Evolutionary conservation across 2,888 invertebrate species (phyloP).

Genomic region (Napeogenes inachia): DNA sequence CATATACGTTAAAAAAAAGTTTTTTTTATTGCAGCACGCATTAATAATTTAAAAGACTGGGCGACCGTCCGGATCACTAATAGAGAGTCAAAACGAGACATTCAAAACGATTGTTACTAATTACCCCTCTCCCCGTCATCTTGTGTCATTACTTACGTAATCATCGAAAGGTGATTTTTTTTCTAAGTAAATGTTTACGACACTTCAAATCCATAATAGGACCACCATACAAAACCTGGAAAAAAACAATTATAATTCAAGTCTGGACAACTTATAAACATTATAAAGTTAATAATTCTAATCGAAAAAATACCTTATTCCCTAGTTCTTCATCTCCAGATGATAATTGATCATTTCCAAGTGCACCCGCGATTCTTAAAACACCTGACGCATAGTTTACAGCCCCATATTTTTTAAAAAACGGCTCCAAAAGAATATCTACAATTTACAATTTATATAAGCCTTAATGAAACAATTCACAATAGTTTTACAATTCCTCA

Average conservation of each 20-base stretch:
- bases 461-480: too few species aligned
- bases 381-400: constrained; percentile 80
- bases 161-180: constrained; percentile 28
- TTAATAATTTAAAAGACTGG: too few species aligned
- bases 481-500: too few species aligned
- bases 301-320: constrained; percentile 42
- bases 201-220: constrained; percentile 33
- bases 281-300: too few species aligned
- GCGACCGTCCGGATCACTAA: too few species aligned
- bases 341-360: constrained; percentile 77
- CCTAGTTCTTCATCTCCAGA: constrained; percentile 48
- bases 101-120: neutral
- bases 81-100: neutral
- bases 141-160: constrained; percentile 1
- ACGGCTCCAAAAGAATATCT: constrained; percentile 80
- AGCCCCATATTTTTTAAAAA: constrained; percentile 77
- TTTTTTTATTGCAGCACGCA: too few species aligned
- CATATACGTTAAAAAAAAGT: too few species aligned
- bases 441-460: constrained; percentile 16
- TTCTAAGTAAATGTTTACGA: constrained; percentile 47
- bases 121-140: neutral
- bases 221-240: constrained; percentile 8
- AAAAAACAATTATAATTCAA: neutral
- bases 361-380: constrained; percentile 81
- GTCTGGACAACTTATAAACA: neutral